Conservation (phyloP, 2,888 invertebrate species). For the Apodemia duryi region DNA sequence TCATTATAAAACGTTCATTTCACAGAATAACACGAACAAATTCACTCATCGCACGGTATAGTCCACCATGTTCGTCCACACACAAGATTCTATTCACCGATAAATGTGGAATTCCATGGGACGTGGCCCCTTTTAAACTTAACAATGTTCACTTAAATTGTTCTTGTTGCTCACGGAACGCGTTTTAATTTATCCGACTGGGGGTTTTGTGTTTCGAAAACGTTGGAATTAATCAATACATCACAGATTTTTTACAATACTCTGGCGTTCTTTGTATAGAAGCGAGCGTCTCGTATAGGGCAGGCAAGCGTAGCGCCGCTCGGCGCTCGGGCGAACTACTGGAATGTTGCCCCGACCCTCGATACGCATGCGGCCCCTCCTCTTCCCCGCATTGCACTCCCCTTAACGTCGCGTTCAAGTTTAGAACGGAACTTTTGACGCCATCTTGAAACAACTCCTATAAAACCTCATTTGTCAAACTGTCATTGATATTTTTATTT, state of each 20-base stretch:
- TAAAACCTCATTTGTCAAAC: slow-evolving; percentile 2
- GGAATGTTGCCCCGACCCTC: slow-evolving; percentile 65
- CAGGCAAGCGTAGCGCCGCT: slow-evolving; percentile 52
- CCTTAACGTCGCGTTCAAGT: slow-evolving; percentile 60
- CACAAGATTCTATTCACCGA: slow-evolving; percentile 76
- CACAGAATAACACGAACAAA: slow-evolving; percentile 63
- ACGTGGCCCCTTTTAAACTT: slow-evolving; percentile 66
- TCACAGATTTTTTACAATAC: slow-evolving; percentile 77
- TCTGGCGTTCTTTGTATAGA: slow-evolving; percentile 75
- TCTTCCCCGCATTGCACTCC: slow-evolving; percentile 38
- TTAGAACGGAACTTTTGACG: slow-evolving; percentile 48
- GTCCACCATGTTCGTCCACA: slow-evolving; percentile 73
- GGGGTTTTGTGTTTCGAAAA: slow-evolving; percentile 54
- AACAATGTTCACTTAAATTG: slow-evolving; percentile 47
- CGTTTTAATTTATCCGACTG: slow-evolving; percentile 37
- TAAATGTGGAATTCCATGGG: slow-evolving; percentile 76
- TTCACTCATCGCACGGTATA: slow-evolving; percentile 55
- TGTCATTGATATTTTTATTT: not conserved
- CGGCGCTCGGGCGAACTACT: slow-evolving; percentile 68
- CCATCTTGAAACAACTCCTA: slow-evolving; percentile 35
- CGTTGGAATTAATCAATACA: slow-evolving; percentile 78
- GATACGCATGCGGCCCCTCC: slow-evolving; percentile 66
- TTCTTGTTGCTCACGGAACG: slow-evolving; percentile 40
- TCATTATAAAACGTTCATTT: slow-evolving; percentile 44
- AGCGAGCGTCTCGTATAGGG: slow-evolving; percentile 52